Percentiles rank a stretch among this genome's conserved stretches.
phyloP scores from a whole-genome alignment of 1,140 invertebrate genomes.

The Atta texana region DNA sequence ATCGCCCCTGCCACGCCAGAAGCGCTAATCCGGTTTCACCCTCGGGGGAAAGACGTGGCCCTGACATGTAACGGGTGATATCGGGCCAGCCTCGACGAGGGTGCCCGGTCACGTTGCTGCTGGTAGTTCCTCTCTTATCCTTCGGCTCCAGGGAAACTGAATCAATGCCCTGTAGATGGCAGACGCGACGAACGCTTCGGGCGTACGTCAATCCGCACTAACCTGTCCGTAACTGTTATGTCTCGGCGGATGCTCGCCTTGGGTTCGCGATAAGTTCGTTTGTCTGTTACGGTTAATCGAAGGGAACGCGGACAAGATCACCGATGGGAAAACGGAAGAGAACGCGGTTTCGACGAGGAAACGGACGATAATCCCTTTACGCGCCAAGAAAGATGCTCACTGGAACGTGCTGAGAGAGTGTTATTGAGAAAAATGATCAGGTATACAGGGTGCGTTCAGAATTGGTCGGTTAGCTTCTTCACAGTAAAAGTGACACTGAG shows the following conservation, averaged over 20 bases:
- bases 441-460: not conserved
- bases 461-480: not conserved
- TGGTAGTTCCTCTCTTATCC: not conserved
- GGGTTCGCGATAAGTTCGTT: constrained; percentile 53
- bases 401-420: not conserved
- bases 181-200: not conserved
- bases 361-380: constrained; percentile 48
- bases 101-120: constrained; percentile 52
- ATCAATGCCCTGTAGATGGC: constrained; percentile 30
- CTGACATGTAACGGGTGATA: constrained; percentile 78
- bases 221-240: constrained; percentile 65
- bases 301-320: constrained; percentile 28
- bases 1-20: constrained; percentile 74
- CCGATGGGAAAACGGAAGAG: not conserved
- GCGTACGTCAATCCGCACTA: constrained; percentile 59
- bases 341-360: not conserved
- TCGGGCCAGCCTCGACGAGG: constrained; percentile 30
- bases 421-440: constrained; percentile 41
- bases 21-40: constrained; percentile 82
- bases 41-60: constrained; percentile 78
- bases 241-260: constrained; percentile 55
- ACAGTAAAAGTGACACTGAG: not conserved
- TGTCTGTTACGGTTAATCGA: constrained; percentile 55
- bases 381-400: constrained; percentile 1
- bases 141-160: constrained; percentile 33